Evolutionary conservation across 2,888 invertebrate species (phyloP), one percentile per base, ranked within the genome.

Genomic region (Acanthoscelides obtectus): DNA sequence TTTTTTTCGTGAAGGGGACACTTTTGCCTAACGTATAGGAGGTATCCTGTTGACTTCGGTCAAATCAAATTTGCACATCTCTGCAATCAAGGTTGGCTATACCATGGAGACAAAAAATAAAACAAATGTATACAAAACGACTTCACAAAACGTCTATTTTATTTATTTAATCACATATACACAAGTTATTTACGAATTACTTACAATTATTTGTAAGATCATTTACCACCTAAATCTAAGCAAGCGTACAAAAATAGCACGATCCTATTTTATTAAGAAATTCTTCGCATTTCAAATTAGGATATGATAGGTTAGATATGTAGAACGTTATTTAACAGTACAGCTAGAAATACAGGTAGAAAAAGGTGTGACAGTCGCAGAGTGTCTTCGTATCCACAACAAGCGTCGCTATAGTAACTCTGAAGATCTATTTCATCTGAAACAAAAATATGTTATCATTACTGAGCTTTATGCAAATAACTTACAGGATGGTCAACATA

Each of bases 211-310:
- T 64, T 69, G 22, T 25, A 20, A 69, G 20, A 27, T 27, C 63
- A 27, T 63, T 27, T 69, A 69, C 27, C 69, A 25, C 27, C 25
- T 25, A 45, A 20, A 65, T 75, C 75, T 74, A 73, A 72, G 72
- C 73, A 80, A 80, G 80, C 80, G 79, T 80, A 80, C 79, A 80
- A 80, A 80, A 80, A 80, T 80, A 80, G 79, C 79, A 76, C 78
- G 75, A 75, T 73, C 73, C 74, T 75, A 75, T 72, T 69, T 70
- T 75, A 69, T 66, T 68, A 72, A 68, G 69, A 72, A 66, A 73
- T 22, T 22, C 22, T 64, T 68, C 21, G 68, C 27, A 25, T 68
- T 63, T 65, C 45, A 68, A 66, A 22, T 72, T 70, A 73, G 64
- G 71, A 71, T 72, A 72, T 71, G 70, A 27, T 21, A 12, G 72